phyloP scores from a whole-genome alignment of 2,113 vertebrate species.

The Tachysurus vachellii region DNA sequence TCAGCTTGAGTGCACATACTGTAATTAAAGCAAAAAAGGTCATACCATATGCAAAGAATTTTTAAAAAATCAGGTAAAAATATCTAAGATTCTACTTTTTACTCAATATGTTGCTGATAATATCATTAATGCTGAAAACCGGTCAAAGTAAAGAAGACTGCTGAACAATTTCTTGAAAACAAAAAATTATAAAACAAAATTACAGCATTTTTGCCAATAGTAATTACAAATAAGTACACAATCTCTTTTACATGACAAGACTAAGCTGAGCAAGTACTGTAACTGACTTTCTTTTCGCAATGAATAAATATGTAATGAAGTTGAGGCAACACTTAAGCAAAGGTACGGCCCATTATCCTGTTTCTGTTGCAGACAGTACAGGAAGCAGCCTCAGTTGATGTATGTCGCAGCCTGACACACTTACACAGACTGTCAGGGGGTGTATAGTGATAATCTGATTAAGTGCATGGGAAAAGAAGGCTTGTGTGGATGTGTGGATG shows the following conservation, averaged over 20 bases:
- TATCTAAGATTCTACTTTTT: background rate
- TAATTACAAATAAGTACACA: background rate
- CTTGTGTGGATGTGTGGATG: constrained; percentile 12
- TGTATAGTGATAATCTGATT: constrained; percentile 56
- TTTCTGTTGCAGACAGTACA: constrained; percentile 5
- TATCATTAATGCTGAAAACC: background rate
- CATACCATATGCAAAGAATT: background rate
- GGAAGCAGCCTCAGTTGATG: constrained; percentile 41
- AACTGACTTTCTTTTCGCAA: background rate
- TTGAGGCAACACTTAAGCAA: background rate
- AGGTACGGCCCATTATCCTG: background rate
- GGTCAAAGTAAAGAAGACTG: background rate
- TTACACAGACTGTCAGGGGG: constrained; percentile 23
- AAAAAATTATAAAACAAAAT: background rate
- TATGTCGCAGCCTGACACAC: constrained; percentile 52
- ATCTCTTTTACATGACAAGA: background rate
- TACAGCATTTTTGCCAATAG: background rate
- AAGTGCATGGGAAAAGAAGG: constrained; percentile 44
- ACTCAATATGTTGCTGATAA: background rate
- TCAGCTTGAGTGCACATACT: background rate
- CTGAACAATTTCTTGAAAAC: background rate
- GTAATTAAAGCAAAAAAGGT: background rate
- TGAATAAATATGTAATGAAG: background rate
- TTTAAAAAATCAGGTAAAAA: background rate
- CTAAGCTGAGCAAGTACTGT: background rate